A percentile compares a stretch with the other conserved stretches of the same genome.
Evolutionary conservation across 2,113 vertebrate species (phyloP).

Genomic region (Psilopsiagon aurifrons): DNA sequence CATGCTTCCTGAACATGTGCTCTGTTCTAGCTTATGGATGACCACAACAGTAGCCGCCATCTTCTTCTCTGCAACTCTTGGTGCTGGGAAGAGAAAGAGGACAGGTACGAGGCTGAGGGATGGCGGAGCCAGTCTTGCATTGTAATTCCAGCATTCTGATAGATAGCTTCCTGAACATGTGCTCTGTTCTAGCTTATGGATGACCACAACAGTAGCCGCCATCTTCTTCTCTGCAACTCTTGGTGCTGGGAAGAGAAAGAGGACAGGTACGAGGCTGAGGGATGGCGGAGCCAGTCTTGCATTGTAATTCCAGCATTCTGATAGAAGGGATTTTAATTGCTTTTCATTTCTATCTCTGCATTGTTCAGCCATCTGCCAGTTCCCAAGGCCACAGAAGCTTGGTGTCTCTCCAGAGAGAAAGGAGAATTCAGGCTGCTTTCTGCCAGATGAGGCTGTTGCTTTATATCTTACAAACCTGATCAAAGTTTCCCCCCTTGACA

Average conservation of each 20-base stretch:
- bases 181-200: background rate
- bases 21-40: background rate
- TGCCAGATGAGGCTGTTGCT: background rate
- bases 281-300: background rate
- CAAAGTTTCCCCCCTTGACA: background rate
- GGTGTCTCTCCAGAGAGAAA: background rate
- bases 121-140: background rate
- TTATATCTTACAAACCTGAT: background rate
- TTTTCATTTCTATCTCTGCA: constrained; percentile 13
- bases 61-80: background rate
- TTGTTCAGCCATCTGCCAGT: constrained; percentile 9
- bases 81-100: background rate
- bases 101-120: background rate
- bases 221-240: background rate
- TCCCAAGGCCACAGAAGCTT: background rate
- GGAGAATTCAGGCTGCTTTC: constrained; percentile 4
- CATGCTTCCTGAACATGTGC: background rate
- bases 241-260: background rate
- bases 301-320: background rate
- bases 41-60: background rate
- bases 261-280: background rate
- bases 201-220: background rate
- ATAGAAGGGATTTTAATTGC: constrained; percentile 5
- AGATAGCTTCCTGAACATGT: background rate
- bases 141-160: background rate